Evolutionary conservation across 2,113 vertebrate genomes (phyloP).

Genomic region (Podocnemis expansa): DNA sequence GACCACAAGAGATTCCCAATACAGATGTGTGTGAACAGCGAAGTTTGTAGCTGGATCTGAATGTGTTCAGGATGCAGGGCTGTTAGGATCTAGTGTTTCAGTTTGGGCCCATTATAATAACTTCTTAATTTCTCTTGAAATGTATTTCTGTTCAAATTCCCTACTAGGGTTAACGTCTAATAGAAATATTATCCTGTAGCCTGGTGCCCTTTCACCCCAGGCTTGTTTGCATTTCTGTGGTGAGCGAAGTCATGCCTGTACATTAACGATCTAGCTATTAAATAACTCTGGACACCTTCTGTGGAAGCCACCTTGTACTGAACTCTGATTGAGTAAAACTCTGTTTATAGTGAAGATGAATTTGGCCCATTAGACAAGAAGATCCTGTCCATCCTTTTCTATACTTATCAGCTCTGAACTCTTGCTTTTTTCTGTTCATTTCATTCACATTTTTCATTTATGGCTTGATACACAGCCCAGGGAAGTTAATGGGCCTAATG

Average conservation of each 20-base stretch:
- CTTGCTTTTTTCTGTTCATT: neutral
- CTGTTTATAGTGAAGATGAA: neutral
- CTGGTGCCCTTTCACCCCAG: neutral
- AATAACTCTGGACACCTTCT: neutral
- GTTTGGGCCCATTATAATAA: neutral
- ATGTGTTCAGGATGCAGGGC: neutral
- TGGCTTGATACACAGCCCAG: neutral
- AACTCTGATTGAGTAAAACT: rapidly evolving
- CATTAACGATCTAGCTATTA: neutral
- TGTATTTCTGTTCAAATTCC: slow-evolving; percentile 9
- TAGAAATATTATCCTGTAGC: slow-evolving; percentile 49
- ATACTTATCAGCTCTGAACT: neutral
- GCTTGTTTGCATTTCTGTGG: neutral
- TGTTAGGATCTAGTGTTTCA: neutral
- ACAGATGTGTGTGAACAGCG: neutral
- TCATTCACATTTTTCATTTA: neutral
- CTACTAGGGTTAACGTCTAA: slow-evolving; percentile 30
- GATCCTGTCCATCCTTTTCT: neutral
- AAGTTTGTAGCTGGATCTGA: neutral
- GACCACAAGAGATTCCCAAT: neutral
- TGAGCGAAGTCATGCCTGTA: neutral
- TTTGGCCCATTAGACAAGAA: neutral
- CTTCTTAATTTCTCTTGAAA: slow-evolving; percentile 35
- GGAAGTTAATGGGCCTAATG: neutral
- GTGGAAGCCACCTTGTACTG: neutral